These are phyloP conservation scores for Zoanthus solanderi DNA, from an alignment of 92 coral and sea anemone species.

Conservation along the genomic window DNA sequence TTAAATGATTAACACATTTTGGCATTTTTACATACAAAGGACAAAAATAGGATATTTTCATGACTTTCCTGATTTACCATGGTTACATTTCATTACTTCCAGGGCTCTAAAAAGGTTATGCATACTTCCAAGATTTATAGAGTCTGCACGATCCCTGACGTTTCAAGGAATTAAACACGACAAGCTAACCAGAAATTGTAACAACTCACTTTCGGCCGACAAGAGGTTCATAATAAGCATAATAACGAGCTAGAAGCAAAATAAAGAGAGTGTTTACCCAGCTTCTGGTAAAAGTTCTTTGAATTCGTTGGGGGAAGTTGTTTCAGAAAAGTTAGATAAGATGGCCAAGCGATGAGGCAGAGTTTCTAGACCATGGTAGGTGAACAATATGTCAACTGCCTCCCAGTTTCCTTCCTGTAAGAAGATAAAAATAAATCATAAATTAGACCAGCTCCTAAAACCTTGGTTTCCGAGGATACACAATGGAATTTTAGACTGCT, in stretches of 20 bases:
- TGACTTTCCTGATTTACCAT: too few relatives aligned
- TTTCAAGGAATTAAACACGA: too few relatives aligned
- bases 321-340: constrained; percentile 90
- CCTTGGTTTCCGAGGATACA: too few relatives aligned
- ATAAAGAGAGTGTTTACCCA: constrained; percentile 68
- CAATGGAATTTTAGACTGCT: too few relatives aligned
- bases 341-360: constrained; percentile 95
- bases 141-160: not conserved
- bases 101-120: too few relatives aligned
- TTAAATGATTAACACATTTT: too few relatives aligned
- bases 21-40: too few relatives aligned
- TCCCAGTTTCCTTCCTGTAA: constrained; percentile 92
- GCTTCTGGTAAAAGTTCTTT: constrained; percentile 89
- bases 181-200: not conserved
- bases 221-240: not conserved
- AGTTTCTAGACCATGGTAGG: constrained; percentile 87
- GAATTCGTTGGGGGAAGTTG: constrained; percentile 84
- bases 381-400: constrained; percentile 88
- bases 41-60: too few relatives aligned
- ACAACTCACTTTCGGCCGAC: not conserved
- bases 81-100: too few relatives aligned
- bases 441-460: too few relatives aligned
- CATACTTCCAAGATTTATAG: too few relatives aligned
- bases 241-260: not conserved
- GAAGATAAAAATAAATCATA: not conserved